Conservation (phyloP, 1,140 invertebrate genomes). For the Plectrocnemia conspersa region DNA sequence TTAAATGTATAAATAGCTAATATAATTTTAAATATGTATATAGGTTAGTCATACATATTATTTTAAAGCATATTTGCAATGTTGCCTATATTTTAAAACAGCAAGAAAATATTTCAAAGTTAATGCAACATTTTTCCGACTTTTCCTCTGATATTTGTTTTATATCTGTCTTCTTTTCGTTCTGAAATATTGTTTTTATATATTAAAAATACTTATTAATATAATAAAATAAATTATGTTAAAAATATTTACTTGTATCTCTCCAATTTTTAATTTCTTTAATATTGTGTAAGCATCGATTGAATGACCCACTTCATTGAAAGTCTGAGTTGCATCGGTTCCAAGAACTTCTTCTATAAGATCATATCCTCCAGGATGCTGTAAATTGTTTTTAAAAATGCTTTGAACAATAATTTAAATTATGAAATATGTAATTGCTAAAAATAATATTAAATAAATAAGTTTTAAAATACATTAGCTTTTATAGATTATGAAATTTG, state of each 20-base stretch:
- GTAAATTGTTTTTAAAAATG: conserved; percentile 27
- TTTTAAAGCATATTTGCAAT: no score
- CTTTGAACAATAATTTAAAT: conserved; percentile 6
- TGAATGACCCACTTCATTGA: conserved; percentile 62
- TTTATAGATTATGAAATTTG: no score
- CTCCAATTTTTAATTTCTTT: conserved; percentile 60
- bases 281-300: conserved; percentile 55
- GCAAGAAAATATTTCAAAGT: no score
- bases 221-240: neutral
- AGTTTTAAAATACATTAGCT: conserved; percentile 6
- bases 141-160: no score
- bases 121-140: no score
- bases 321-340: conserved; percentile 58
- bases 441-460: conserved; percentile 5
- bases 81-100: no score
- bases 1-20: no score
- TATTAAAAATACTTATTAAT: neutral
- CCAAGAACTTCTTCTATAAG: conserved; percentile 59
- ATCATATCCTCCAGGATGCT: conserved; percentile 65
- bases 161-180: no score
- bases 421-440: neutral
- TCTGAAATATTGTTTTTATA: neutral
- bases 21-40: no score
- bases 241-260: conserved; percentile 47
- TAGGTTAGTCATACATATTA: no score